Evolutionary conservation across 2,113 vertebrate species (phyloP).

Genomic region (Sceloporus tristichus): DNA sequence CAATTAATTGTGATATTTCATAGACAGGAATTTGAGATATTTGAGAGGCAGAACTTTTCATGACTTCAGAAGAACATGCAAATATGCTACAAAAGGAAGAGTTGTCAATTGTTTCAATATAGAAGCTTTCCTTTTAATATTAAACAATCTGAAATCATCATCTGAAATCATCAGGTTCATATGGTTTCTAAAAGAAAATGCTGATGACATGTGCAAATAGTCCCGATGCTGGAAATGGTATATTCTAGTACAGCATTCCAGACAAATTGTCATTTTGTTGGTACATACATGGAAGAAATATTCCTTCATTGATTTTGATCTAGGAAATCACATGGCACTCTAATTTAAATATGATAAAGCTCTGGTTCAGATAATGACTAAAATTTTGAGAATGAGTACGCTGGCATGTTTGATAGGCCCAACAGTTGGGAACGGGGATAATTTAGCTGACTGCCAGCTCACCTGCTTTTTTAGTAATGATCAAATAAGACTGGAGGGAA

Average conservation of each 20-base stretch:
- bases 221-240: neutral
- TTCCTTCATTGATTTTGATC: neutral
- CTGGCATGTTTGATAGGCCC: constrained; percentile 3
- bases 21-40: no score
- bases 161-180: neutral
- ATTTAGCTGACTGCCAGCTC: constrained; percentile 3
- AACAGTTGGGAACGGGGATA: neutral
- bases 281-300: neutral
- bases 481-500: constrained; percentile 19
- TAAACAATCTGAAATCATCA: neutral
- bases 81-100: no score
- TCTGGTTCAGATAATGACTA: neutral
- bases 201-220: no score
- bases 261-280: neutral
- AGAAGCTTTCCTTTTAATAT: no score
- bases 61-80: no score
- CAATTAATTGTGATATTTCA: no score
- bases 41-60: no score
- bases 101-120: no score
- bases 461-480: neutral
- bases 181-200: no score
- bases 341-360: neutral
- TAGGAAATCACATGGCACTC: neutral
- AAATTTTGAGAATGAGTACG: neutral
- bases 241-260: neutral